These are phyloP conservation scores for Lepidostoma basale DNA, from an alignment of 1,140 invertebrate genomes.

Conservation along the genomic window DNA sequence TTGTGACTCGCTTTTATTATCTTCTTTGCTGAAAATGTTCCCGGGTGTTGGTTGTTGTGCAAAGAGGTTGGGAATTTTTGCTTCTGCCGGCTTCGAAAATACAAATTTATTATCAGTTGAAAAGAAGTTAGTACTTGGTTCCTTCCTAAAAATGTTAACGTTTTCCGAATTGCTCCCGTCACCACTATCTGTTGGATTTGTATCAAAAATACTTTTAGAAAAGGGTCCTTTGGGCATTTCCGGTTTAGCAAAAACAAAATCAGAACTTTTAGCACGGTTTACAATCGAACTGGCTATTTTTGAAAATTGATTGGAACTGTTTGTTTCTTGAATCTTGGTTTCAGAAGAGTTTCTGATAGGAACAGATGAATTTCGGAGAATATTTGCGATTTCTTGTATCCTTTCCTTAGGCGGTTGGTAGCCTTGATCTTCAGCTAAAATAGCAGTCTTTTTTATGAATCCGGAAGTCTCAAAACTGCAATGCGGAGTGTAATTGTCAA, in stretches of 20 bases:
- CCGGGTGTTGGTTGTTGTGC: slow-evolving; percentile 40
- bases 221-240: slow-evolving; percentile 28
- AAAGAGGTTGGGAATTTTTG: neutral
- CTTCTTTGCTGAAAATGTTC: slow-evolving; percentile 47
- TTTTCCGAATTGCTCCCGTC: neutral
- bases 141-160: neutral
- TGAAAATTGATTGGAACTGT: slow-evolving; percentile 3
- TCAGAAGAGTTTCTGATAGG: slow-evolving; percentile 45
- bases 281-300: slow-evolving; percentile 43
- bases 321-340: slow-evolving; percentile 30
- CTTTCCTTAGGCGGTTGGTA: slow-evolving; percentile 55
- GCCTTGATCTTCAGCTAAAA: slow-evolving; percentile 63
- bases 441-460: slow-evolving; percentile 60
- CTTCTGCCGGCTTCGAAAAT: slow-evolving; percentile 38
- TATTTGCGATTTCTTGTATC: slow-evolving; percentile 51
- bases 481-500: slow-evolving; percentile 64
- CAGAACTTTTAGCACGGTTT: slow-evolving; percentile 44
- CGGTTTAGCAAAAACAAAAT: slow-evolving; percentile 40
- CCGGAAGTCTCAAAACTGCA: slow-evolving; percentile 72
- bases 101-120: slow-evolving; percentile 32
- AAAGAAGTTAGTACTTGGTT: slow-evolving; percentile 11
- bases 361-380: slow-evolving; percentile 49
- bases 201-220: slow-evolving; percentile 14
- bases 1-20: neutral
- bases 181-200: neutral